These are phyloP conservation scores for Phalacrocorax carbo DNA, from an alignment of 2,113 vertebrate species.

Conservation along the genomic window DNA sequence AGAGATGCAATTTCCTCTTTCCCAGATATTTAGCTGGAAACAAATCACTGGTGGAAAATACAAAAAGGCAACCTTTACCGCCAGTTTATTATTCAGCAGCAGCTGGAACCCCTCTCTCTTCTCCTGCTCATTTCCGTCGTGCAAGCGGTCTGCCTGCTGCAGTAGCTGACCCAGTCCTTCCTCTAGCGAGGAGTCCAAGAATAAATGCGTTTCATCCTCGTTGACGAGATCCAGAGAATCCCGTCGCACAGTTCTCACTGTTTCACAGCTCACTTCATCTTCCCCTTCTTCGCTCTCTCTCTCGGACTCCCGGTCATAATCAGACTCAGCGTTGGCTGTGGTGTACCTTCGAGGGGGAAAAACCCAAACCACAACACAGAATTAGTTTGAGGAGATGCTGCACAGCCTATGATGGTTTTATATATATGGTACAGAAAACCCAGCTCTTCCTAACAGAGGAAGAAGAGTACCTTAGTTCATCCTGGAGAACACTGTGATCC, in stretches of 20 bases:
- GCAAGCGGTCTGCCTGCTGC: constrained; percentile 83
- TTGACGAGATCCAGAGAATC: constrained; percentile 70
- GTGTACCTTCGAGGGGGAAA: constrained; percentile 74
- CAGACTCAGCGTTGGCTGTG: constrained; percentile 91
- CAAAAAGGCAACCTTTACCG: constrained; percentile 69
- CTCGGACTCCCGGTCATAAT: constrained; percentile 88
- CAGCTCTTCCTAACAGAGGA: fast-evolving
- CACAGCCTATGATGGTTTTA: not conserved
- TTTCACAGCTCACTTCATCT: constrained; percentile 85
- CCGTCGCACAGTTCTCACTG: constrained; percentile 77
- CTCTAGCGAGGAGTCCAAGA: not conserved
- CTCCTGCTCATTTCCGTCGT: constrained; percentile 73
- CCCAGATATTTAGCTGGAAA: not conserved
- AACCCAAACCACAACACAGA: not conserved
- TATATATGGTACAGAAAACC: fast-evolving
- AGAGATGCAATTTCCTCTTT: not conserved
- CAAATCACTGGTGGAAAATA: not conserved
- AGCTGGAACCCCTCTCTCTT: constrained; percentile 85
- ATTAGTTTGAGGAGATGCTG: not conserved
- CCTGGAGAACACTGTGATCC: not conserved
- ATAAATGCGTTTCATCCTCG: not conserved
- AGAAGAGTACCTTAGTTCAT: not conserved
- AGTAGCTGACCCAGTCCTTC: constrained; percentile 83
- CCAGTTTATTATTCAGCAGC: constrained; percentile 83
- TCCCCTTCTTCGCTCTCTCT: constrained; percentile 80